Evolutionary conservation across 2,113 vertebrate genomes (phyloP).

Genomic region (Sinocyclocheilus maitianheensis): DNA sequence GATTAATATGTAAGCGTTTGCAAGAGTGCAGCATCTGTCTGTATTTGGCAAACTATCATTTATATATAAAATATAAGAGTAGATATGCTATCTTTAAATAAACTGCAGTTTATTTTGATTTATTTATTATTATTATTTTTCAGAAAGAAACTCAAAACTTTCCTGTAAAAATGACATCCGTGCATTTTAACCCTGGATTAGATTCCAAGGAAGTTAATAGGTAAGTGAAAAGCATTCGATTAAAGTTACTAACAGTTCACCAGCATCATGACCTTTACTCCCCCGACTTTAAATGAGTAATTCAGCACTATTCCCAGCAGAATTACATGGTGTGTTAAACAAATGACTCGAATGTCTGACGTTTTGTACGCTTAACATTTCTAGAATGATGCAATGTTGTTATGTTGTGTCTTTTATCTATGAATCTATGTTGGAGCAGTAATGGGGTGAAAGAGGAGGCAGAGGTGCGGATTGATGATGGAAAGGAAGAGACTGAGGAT

Average conservation of each 20-base stretch:
- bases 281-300: neutral
- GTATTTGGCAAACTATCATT: too few species aligned
- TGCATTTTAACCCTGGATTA: slow-evolving; percentile 75
- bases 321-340: neutral
- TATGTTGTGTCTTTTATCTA: neutral
- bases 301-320: neutral
- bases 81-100: neutral
- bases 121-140: neutral
- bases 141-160: slow-evolving; percentile 38
- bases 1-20: too few species aligned
- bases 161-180: slow-evolving; percentile 75
- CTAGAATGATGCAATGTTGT: neutral
- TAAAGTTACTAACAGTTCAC: slow-evolving; percentile 26
- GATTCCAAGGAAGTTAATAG: slow-evolving; percentile 70
- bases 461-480: slow-evolving; percentile 84
- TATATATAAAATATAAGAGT: too few species aligned
- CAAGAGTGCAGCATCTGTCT: too few species aligned
- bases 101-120: neutral
- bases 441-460: slow-evolving; percentile 71
- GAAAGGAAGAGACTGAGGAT: slow-evolving; percentile 68
- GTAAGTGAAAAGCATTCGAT: slow-evolving; percentile 70
- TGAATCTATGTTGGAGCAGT: slow-evolving; percentile 52
- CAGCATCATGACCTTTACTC: slow-evolving; percentile 40
- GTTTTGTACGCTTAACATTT: neutral
- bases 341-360: neutral